phyloP scores from a whole-genome alignment of 2,888 invertebrate genomes.

The Sinelater perroti region DNA sequence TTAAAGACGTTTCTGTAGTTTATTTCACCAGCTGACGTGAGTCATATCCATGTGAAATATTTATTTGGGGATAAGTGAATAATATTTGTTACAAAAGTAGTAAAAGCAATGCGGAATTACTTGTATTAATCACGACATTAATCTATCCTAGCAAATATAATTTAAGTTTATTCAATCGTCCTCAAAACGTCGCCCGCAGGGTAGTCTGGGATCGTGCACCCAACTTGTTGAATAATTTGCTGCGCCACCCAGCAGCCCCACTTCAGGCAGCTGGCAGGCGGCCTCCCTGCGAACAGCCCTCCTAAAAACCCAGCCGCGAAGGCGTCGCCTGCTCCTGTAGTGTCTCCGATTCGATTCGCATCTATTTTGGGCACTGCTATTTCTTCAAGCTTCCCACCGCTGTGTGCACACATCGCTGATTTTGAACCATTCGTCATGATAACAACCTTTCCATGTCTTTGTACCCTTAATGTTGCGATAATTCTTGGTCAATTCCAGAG shows the following conservation, averaged over 20 bases:
- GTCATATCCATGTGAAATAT: too few species aligned
- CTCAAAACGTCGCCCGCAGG: conserved; percentile 11
- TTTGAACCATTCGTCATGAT: conserved; percentile 71
- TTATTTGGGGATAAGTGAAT: too few species aligned
- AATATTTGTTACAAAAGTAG: not conserved
- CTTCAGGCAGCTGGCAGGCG: conserved; percentile 59
- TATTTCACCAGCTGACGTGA: too few species aligned
- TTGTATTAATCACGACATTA: not conserved
- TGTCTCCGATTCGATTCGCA: conserved; percentile 61
- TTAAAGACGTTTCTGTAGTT: too few species aligned
- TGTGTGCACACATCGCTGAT: conserved; percentile 62
- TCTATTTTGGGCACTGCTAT: conserved; percentile 59
- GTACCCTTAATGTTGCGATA: conserved; percentile 27
- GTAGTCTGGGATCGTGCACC: conserved; percentile 60
- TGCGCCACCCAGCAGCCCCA: conserved; percentile 60
- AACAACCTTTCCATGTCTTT: conserved; percentile 62
- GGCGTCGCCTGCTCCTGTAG: conserved; percentile 69
- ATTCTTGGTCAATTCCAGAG: conserved; percentile 40
- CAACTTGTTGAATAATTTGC: conserved; percentile 62
- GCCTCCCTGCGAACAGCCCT: conserved; percentile 59
- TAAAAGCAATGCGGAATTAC: too few species aligned
- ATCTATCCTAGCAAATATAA: not conserved
- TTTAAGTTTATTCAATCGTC: conserved; percentile 2
- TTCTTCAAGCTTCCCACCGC: conserved; percentile 41
- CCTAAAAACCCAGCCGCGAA: conserved; percentile 68